Evolutionary conservation across 2,113 vertebrate genomes (phyloP).

Genomic region (Trematocara unimaculatum): DNA sequence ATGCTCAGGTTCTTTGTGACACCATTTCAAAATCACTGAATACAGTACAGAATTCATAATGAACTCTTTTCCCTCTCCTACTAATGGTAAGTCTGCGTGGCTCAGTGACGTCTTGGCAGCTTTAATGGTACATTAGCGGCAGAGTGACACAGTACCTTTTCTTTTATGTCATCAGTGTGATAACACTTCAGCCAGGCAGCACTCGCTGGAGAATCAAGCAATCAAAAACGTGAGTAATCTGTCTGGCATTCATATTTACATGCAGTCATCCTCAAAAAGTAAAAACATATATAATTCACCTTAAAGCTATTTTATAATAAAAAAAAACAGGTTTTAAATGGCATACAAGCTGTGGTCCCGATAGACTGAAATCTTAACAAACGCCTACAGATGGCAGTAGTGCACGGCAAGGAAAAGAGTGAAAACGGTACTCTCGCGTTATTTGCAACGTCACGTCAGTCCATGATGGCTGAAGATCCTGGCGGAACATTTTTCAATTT

Average conservation of each 20-base stretch:
- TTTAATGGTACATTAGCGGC: background rate
- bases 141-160: background rate
- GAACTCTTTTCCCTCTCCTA: background rate
- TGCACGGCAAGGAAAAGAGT: background rate
- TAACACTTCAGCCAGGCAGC: background rate
- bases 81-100: background rate
- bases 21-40: background rate
- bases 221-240: background rate
- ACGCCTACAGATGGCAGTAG: background rate
- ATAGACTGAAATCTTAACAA: background rate
- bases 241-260: background rate
- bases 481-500: conserved; percentile 74
- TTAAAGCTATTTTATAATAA: background rate
- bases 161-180: background rate
- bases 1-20: background rate
- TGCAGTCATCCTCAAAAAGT: background rate
- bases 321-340: background rate
- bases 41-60: background rate
- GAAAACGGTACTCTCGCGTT: conserved; percentile 48
- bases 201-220: background rate
- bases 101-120: background rate
- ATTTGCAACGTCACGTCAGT: conserved; percentile 53
- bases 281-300: background rate
- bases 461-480: conserved; percentile 84
- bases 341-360: background rate